Evolutionary conservation across 2,113 vertebrate species (phyloP).

Genomic region (Thamnophis sirtalis): DNA sequence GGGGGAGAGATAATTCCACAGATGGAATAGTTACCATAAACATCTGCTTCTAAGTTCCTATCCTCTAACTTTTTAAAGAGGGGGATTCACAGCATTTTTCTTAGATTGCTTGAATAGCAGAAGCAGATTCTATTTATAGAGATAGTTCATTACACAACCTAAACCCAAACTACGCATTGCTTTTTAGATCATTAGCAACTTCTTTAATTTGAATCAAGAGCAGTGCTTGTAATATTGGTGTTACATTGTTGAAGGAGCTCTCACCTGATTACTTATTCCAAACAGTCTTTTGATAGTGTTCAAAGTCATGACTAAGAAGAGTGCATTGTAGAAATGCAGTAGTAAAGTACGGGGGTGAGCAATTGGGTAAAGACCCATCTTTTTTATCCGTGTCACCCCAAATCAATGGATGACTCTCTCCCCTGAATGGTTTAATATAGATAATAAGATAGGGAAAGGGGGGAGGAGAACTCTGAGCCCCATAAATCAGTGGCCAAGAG

Average conservation of each 20-base stretch:
- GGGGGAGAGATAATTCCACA: neutral
- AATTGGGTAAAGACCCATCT: neutral
- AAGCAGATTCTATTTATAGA: neutral
- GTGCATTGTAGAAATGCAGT: neutral
- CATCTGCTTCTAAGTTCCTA: neutral
- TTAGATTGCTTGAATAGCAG: neutral
- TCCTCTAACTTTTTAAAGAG: neutral
- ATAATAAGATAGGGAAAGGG: neutral
- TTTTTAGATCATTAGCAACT: neutral
- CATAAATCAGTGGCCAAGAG: neutral
- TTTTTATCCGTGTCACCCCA: neutral
- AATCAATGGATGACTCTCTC: neutral
- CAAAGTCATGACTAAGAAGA: neutral
- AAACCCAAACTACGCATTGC: neutral
- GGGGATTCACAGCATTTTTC: neutral
- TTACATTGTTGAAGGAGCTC: neutral
- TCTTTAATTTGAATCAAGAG: neutral
- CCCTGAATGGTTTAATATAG: neutral
- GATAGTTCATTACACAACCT: neutral
- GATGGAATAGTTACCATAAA: neutral
- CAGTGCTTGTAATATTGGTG: neutral
- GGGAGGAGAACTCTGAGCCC: neutral
- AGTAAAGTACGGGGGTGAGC: neutral
- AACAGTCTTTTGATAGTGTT: neutral
- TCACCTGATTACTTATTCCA: neutral